Base-by-base conservation (phyloP, 2,888 invertebrate species). In the Stegophylla sp. region DNA sequence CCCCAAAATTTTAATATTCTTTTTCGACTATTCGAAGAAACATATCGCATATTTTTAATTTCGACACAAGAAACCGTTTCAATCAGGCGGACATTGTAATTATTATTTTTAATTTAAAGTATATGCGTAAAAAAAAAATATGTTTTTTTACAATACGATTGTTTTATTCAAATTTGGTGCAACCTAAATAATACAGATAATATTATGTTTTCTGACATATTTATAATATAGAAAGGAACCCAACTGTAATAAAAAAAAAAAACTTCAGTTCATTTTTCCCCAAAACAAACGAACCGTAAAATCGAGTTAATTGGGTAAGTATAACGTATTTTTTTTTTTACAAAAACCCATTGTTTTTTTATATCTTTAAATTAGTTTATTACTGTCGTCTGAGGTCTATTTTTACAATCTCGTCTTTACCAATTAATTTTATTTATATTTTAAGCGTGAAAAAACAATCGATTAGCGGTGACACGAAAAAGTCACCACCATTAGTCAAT, bases 341-440 rank as follows among this genome's bases (percentile, higher is more conserved):
- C 13, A 15, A 61, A 74, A 28, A 28, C 17, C 17, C 28, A 28
- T 63, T 74, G 61, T 63, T 63, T 48, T 63, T 48, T 74, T 63
- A 73, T 63, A 74, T 63, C 48, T 63, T 74, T 48, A 63, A 63
- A 74, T 48, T 28, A 74, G 74, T 63, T 48, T 48, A n/a, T 61
- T 61, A 73, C 48, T 48, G 59, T 59, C 43, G 15, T 43, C 61
- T 45, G 48, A 15, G 20, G 28, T 74, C 10, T 34, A n/a, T n/a
- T 15, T 51, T 48, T 26, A 48, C 48, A 15, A 20, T 56, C 26
- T 41, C 9, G 41, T 72, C 34, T 56, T 72, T 41, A 56, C 15
- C 23, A 72, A n/a, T n/a, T n/a, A n/a, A n/a, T n/a, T n/a, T 72
- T 41, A 72, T 41, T 56, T 72, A 72, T 34, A 56, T 59, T 73